Base-by-base conservation (phyloP, 2,113 vertebrate species). In the Ptilonorhynchus violaceus region DNA sequence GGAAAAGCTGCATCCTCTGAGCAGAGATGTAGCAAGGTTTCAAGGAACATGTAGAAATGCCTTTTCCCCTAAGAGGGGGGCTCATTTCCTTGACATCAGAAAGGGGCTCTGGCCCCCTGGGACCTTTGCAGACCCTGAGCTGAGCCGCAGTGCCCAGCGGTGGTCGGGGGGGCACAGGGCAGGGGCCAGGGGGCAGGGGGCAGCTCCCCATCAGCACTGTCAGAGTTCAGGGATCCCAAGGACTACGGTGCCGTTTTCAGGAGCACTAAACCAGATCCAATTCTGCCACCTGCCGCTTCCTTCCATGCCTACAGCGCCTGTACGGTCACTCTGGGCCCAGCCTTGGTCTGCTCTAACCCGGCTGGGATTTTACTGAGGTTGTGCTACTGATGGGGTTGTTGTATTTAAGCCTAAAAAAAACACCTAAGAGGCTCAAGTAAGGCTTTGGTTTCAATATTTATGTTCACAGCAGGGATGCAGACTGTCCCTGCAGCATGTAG, bases 321-420 rank as follows among this genome's bases (percentile, higher is more conserved):
- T 0, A 0, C 3, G n/a, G 21, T 6, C 68, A 2, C 14, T 0
- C 8, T 0, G 13, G 15, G 1, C 3, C 10, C 4, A 53, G 42
- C 42, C 44, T 73, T 6, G 60, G 0, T 4, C 47, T 72, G 79
- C 79, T 27, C 53, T 6, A 0, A 5, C 19, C 89, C 2, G 22
- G 10, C 1, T 23, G 66, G 13, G 64, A 2, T 74, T n/a, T 46
- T 4, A 2, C 52, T 6, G 42, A 28, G 17, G 0, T 9, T 8
- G 8, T 15, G 7, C 15, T 47, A 9, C 13, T 30, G 0, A 7
- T 1, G 24, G 15, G 31, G 15, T 47, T 46, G 47, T 17, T 37
- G 46, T 22, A 2, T 37, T 60, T 31, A 27, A 85, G 8, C 52
- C 42, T 21, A 6, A 74, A 55, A 52, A 13, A 41, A 52, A 3